These are phyloP conservation scores for Enteromius trimaculatus DNA, from an alignment of 2,797 vertebrate species.

Conservation along the genomic window DNA sequence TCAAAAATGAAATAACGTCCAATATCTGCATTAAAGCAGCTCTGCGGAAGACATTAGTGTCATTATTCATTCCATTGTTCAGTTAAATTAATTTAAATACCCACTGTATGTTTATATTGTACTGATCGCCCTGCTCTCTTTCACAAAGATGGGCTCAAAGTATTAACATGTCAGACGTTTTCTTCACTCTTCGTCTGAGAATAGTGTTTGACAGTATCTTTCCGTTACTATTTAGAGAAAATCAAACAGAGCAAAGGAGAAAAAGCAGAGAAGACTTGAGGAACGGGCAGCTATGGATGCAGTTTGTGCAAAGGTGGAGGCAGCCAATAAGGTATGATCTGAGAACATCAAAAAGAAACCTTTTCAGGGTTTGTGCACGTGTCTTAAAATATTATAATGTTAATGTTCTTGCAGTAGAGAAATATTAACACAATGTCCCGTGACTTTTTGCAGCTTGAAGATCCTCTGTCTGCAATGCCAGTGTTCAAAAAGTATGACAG, in stretches of 20 bases:
- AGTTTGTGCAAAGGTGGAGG: conserved; percentile 91
- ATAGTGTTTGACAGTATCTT: neutral
- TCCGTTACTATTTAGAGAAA: conserved; percentile 80
- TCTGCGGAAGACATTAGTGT: neutral
- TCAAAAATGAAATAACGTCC: neutral
- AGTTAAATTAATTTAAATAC: neutral
- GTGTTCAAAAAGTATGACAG: conserved; percentile 96
- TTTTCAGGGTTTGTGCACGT: neutral
- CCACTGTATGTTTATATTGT: neutral
- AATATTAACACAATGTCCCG: neutral
- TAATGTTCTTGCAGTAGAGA: neutral
- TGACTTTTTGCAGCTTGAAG: conserved; percentile 81
- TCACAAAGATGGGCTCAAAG: neutral
- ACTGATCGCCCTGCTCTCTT: neutral
- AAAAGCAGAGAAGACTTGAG: conserved; percentile 90
- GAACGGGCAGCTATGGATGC: conserved; percentile 94
- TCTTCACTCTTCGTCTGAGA: neutral
- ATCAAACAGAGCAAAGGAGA: conserved; percentile 91
- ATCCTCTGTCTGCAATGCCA: conserved; percentile 90
- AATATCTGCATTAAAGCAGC: neutral
- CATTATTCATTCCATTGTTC: neutral
- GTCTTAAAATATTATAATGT: neutral
- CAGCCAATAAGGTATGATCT: conserved; percentile 88
- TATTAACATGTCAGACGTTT: neutral
- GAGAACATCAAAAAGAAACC: neutral